These are phyloP conservation scores for Cyprinella venusta DNA, from an alignment of 2,797 vertebrate genomes.

Conservation along the genomic window DNA sequence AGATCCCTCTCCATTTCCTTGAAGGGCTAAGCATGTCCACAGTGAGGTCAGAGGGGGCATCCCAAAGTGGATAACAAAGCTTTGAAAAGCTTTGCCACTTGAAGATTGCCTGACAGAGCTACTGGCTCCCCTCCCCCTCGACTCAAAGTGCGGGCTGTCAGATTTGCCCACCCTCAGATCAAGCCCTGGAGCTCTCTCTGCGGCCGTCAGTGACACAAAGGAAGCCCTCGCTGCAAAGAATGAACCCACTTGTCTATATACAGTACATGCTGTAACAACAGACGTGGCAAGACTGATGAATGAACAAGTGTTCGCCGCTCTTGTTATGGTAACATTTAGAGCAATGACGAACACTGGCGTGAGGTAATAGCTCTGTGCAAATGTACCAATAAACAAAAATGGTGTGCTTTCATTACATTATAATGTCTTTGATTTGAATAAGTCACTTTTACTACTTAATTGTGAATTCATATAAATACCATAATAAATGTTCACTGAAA, in stretches of 20 bases:
- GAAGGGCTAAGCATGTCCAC: conserved; percentile 71
- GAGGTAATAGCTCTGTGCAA: background rate
- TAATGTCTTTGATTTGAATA: background rate
- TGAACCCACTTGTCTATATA: conserved; percentile 62
- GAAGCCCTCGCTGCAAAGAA: conserved; percentile 54
- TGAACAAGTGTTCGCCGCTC: conserved; percentile 51
- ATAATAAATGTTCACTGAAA: background rate
- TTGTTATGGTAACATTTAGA: conserved; percentile 41
- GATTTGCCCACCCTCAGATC: conserved; percentile 79
- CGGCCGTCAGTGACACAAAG: conserved; percentile 55
- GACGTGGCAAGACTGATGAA: conserved; percentile 50
- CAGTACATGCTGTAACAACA: conserved; percentile 61
- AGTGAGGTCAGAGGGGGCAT: conserved; percentile 79
- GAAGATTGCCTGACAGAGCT: conserved; percentile 80
- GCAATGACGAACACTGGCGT: background rate
- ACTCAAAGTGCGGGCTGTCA: conserved; percentile 83
- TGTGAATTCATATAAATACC: background rate
- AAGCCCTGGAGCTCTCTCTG: conserved; percentile 76
- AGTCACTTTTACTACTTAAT: background rate
- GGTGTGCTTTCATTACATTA: background rate
- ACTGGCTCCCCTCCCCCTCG: conserved; percentile 43
- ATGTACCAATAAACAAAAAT: background rate
- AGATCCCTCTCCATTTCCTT: conserved; percentile 78
- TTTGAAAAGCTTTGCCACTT: conserved; percentile 83
- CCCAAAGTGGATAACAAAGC: conserved; percentile 78